A percentile compares a stretch with the other conserved stretches of the same genome.
phyloP scores from a whole-genome alignment of 1,140 invertebrate genomes.

The Ditylenchus dipsaci region DNA sequence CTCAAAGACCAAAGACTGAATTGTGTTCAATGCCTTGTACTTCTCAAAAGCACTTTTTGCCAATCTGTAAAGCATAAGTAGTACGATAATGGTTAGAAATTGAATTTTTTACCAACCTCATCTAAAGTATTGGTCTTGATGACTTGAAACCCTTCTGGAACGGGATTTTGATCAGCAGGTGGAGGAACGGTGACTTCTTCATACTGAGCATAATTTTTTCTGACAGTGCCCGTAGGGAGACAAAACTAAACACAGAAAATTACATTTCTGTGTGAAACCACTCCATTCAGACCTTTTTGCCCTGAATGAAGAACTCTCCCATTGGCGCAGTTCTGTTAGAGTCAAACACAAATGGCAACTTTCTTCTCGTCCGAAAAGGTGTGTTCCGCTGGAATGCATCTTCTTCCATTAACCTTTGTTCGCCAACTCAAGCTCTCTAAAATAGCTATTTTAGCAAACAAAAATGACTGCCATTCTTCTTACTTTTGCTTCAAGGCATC shows the following conservation, averaged over 20 bases:
- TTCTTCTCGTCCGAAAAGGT: conserved; percentile 10
- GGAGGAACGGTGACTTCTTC: conserved; percentile 84
- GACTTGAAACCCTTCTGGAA: conserved; percentile 64
- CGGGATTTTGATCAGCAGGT: conserved; percentile 36
- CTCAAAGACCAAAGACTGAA: conserved; percentile 91
- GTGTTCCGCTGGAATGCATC: conserved; percentile 7
- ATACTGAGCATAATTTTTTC: conserved; percentile 68
- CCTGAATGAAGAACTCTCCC: conserved; percentile 27
- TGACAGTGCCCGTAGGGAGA: conserved; percentile 72
- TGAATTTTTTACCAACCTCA: conserved; percentile 24
- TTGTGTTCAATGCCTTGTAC: conserved; percentile 80
- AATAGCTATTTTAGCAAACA: not conserved
- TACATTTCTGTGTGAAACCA: conserved; percentile 42
- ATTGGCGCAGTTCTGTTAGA: conserved; percentile 68
- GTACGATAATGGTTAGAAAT: conserved; percentile 7
- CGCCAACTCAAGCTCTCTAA: not conserved
- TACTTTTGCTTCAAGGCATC: conserved; percentile 67
- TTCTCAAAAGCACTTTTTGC: conserved; percentile 79
- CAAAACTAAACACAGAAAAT: conserved; percentile 61
- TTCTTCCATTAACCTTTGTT: not conserved
- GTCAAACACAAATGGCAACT: conserved; percentile 58
- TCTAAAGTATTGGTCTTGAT: conserved; percentile 46
- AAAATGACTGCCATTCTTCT: conserved; percentile 41
- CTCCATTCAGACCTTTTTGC: conserved; percentile 53
- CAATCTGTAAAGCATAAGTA: conserved; percentile 65